These are phyloP conservation scores for Anguilla marmorata DNA, from an alignment of 2,797 vertebrate genomes.

Conservation along the genomic window DNA sequence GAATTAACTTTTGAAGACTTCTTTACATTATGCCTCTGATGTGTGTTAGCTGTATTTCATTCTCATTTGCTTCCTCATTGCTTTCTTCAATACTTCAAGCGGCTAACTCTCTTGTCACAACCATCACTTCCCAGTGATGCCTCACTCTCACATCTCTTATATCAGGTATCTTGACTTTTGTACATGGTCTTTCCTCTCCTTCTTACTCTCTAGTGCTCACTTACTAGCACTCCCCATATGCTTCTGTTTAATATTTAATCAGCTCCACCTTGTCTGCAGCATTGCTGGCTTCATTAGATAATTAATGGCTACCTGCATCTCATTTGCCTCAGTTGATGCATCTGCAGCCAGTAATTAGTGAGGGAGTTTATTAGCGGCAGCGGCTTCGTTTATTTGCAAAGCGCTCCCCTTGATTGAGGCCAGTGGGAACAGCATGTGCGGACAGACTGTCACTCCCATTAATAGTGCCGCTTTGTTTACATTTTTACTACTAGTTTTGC, in stretches of 20 bases:
- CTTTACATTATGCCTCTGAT: conserved; percentile 44
- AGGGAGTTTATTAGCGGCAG: conserved; percentile 78
- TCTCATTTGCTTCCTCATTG: conserved; percentile 68
- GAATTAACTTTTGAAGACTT: conserved; percentile 56
- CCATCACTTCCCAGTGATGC: conserved; percentile 41
- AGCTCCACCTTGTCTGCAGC: conserved; percentile 79
- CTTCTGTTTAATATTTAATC: conserved; percentile 86
- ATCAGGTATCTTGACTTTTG: conserved; percentile 66
- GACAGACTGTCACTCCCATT: conserved; percentile 66
- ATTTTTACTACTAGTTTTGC: conserved; percentile 71
- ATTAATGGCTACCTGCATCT: conserved; percentile 78
- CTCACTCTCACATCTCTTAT: conserved; percentile 37
- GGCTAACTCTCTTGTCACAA: conserved; percentile 38
- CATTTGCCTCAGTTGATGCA: conserved; percentile 79
- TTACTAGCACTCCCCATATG: conserved; percentile 74
- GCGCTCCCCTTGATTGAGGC: conserved; percentile 74
- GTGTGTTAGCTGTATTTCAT: conserved; percentile 59
- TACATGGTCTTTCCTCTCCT: conserved; percentile 9
- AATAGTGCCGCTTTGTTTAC: conserved; percentile 71
- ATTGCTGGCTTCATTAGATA: conserved; percentile 81
- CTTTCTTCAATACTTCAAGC: conserved; percentile 55
- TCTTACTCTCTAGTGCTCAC: conserved; percentile 25
- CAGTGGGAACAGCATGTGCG: conserved; percentile 65
- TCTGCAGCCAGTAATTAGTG: conserved; percentile 84
- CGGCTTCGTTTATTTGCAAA: conserved; percentile 75